Evolutionary conservation across 1,140 invertebrate genomes (phyloP).

Genomic region (Ostrea denselamellosa): DNA sequence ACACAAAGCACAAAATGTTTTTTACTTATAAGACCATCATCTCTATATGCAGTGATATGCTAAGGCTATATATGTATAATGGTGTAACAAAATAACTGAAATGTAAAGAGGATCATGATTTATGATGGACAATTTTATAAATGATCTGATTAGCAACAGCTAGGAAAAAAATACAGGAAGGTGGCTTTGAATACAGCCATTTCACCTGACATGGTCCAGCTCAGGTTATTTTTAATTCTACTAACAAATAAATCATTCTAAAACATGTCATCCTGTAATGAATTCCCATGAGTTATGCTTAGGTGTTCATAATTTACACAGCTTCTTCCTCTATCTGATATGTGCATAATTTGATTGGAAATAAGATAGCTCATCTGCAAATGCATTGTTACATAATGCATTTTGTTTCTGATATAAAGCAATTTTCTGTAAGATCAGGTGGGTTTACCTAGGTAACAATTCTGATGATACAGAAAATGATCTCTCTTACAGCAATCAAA

Average conservation of each 20-base stretch:
- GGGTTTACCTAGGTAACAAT: background rate
- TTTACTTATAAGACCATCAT: no score
- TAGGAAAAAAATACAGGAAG: no score
- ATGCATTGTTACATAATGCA: background rate
- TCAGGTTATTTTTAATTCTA: background rate
- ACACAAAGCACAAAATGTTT: no score
- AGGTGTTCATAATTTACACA: background rate
- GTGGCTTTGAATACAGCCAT: no score
- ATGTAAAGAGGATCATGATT: no score
- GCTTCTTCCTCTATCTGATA: background rate
- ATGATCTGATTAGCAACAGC: no score
- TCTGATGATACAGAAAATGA: background rate
- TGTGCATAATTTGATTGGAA: conserved; percentile 18
- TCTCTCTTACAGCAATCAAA: background rate
- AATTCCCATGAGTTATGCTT: background rate
- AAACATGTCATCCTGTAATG: background rate
- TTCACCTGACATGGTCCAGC: background rate
- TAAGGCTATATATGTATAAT: no score
- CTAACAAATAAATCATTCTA: background rate
- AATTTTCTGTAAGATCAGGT: conserved; percentile 3
- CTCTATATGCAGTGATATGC: no score
- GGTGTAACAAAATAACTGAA: no score
- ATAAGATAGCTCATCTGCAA: background rate
- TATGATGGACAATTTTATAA: no score
- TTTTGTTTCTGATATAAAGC: background rate